phyloP scores from a whole-genome alignment of 2,113 vertebrate genomes.

The Hyla sarda region DNA sequence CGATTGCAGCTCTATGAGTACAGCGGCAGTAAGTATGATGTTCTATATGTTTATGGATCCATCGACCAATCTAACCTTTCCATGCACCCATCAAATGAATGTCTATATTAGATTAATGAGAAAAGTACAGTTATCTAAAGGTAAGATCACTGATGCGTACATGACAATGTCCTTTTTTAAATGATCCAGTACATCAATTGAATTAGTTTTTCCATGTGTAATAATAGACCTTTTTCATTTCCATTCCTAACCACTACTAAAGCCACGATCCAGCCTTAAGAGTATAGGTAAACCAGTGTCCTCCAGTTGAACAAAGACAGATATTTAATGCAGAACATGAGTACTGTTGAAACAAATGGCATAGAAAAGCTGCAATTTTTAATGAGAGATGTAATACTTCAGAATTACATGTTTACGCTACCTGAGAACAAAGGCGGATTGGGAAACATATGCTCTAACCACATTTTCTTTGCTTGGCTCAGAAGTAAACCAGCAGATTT shows the following conservation, averaged over 20 bases:
- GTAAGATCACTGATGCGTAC: neutral
- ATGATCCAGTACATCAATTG: neutral
- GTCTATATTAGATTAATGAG: neutral
- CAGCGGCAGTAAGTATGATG: neutral
- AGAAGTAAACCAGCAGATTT: neutral
- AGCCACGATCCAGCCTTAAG: neutral
- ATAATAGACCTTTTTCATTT: neutral
- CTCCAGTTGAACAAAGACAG: neutral
- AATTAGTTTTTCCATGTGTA: neutral
- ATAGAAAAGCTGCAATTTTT: neutral
- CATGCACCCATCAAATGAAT: neutral
- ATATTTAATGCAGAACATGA: neutral
- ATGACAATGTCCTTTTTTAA: neutral
- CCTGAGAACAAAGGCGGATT: slow-evolving; percentile 1
- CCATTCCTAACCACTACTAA: neutral
- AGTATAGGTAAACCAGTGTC: slow-evolving; percentile 5
- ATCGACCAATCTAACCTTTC: neutral
- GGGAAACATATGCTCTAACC: neutral
- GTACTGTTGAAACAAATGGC: neutral
- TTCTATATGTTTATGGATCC: neutral
- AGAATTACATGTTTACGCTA: neutral
- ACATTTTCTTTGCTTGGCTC: slow-evolving; percentile 2
- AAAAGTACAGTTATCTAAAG: neutral
- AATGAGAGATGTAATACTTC: neutral
- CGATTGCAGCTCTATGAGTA: neutral